phyloP scores from a whole-genome alignment of 1,140 invertebrate genomes.

The Drosophila truncata region DNA sequence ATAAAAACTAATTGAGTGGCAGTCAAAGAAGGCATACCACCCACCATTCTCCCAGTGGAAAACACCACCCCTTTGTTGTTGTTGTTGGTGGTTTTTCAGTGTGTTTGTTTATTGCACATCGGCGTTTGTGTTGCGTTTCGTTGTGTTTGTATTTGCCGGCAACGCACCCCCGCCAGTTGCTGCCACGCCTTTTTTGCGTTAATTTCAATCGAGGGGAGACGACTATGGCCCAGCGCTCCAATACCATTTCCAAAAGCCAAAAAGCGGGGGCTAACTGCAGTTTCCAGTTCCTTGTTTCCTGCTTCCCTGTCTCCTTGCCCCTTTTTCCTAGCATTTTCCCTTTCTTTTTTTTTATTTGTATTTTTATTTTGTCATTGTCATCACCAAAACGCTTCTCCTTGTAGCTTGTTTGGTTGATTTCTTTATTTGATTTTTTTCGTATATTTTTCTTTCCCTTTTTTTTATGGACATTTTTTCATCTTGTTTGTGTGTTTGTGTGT shows the following conservation, averaged over 20 bases:
- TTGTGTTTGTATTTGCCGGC: constrained; percentile 38
- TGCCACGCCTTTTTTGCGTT: constrained; percentile 80
- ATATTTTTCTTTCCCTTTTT: constrained; percentile 12
- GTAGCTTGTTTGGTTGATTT: constrained; percentile 56
- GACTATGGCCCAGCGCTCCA: neutral
- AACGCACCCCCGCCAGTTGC: constrained; percentile 10
- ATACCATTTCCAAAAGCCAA: neutral
- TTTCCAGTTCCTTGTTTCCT: neutral
- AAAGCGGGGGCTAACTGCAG: constrained; percentile 32
- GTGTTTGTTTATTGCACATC: constrained; percentile 76
- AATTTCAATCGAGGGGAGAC: constrained; percentile 66
- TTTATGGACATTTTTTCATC: constrained; percentile 29
- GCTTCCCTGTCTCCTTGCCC: neutral
- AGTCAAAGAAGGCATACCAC: constrained; percentile 47
- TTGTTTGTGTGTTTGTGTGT: constrained; percentile 44
- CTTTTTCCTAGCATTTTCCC: neutral
- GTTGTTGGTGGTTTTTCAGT: constrained; percentile 48
- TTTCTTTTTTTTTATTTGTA: constrained; percentile 19
- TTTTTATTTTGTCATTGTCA: constrained; percentile 59
- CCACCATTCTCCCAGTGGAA: neutral
- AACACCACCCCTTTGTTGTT: constrained; percentile 15
- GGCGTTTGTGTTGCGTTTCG: constrained; percentile 36
- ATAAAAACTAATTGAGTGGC: constrained; percentile 81
- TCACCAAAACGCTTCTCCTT: constrained; percentile 29
- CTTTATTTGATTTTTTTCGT: constrained; percentile 69